Conservation (phyloP, 2,113 vertebrate genomes). For the Corydoras sp. region DNA sequence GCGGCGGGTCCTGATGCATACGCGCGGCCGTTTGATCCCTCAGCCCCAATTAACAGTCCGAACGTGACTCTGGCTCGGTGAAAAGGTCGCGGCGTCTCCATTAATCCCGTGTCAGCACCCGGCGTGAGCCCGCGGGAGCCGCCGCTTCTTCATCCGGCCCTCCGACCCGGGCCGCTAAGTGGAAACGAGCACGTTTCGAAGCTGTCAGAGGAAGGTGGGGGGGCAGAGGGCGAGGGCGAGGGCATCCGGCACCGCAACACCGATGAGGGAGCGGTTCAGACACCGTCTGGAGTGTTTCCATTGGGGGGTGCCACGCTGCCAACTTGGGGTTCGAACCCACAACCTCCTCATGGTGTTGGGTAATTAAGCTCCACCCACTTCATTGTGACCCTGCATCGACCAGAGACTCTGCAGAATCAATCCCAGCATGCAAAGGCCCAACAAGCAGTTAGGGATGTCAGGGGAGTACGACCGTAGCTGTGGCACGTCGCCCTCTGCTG, state of each 20-base stretch:
- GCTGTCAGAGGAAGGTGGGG: slow-evolving; percentile 3
- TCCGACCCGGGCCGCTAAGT: neutral
- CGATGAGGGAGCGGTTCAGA: too few relatives aligned
- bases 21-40: too few relatives aligned
- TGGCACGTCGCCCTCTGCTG: slow-evolving; percentile 2
- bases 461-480: neutral
- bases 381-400: too few relatives aligned
- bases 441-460: too few relatives aligned
- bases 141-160: slow-evolving; percentile 6
- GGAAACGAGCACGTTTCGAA: slow-evolving; percentile 10
- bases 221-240: neutral
- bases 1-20: too few relatives aligned
- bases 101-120: slow-evolving; percentile 37
- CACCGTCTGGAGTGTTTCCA: too few relatives aligned
- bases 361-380: too few relatives aligned
- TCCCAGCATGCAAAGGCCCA: too few relatives aligned
- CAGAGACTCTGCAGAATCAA: too few relatives aligned
- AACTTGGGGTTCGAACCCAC: too few relatives aligned
- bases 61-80: slow-evolving; percentile 7
- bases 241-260: neutral
- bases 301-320: too few relatives aligned
- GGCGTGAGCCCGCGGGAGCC: neutral
- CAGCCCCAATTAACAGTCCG: neutral
- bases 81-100: slow-evolving; percentile 31
- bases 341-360: too few relatives aligned